These are phyloP conservation scores for Furcifer pardalis DNA, from an alignment of 2,797 vertebrate genomes.

Conservation along the genomic window DNA sequence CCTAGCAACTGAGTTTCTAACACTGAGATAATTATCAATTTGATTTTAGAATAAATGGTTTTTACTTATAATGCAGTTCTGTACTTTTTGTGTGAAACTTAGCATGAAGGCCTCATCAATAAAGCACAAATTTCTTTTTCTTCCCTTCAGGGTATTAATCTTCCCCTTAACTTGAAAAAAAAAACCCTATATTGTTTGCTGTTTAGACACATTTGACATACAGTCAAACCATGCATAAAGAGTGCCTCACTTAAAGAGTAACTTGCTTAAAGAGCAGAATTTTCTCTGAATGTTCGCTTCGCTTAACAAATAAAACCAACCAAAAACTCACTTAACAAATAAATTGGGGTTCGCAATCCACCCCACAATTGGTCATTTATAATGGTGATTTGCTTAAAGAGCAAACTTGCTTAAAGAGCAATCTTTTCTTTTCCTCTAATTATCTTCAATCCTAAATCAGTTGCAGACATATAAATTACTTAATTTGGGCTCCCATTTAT, in stretches of 20 bases:
- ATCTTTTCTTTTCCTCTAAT: background rate
- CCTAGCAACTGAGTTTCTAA: slow-evolving; percentile 35
- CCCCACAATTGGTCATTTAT: too few relatives aligned
- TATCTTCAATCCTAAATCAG: slow-evolving; percentile 2
- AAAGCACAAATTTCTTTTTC: slow-evolving; percentile 51
- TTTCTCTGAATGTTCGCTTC: too few relatives aligned
- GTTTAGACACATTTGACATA: slow-evolving; percentile 30
- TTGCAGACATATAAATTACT: background rate
- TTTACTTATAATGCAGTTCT: slow-evolving; percentile 46
- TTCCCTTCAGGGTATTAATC: slow-evolving; percentile 29
- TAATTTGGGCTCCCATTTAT: slow-evolving; percentile 7
- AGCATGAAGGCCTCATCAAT: slow-evolving; percentile 51
- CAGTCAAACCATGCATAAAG: too few relatives aligned
- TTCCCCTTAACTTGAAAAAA: slow-evolving; percentile 46
- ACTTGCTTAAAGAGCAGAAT: too few relatives aligned
- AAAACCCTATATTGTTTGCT: slow-evolving; percentile 49
- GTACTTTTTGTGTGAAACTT: slow-evolving; percentile 43
- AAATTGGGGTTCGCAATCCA: too few relatives aligned
- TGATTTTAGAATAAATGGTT: slow-evolving; percentile 38
- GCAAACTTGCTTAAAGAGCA: too few relatives aligned
- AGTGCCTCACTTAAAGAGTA: too few relatives aligned
- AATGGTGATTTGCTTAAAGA: too few relatives aligned
- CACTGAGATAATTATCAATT: slow-evolving; percentile 7
- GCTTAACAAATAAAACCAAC: too few relatives aligned
- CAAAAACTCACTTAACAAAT: too few relatives aligned